Percentiles rank a stretch among this genome's conserved stretches.
Conservation (phyloP, 2,797 vertebrate genomes). For the Sarcophilus harrisii region DNA sequence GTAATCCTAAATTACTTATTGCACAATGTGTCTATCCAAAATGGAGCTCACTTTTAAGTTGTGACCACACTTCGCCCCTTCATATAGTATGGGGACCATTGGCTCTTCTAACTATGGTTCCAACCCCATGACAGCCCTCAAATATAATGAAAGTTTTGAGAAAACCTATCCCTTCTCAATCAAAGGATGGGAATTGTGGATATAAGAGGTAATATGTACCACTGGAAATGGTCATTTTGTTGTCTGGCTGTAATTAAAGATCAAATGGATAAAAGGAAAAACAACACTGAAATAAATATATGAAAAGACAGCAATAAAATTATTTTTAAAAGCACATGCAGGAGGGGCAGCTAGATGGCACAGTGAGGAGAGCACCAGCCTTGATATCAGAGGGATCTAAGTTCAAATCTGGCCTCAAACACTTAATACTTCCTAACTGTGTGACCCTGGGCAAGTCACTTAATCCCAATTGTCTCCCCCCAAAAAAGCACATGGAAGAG, state of each 20-base stretch:
- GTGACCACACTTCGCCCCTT: neutral
- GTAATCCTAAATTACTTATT: neutral
- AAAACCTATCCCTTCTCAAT: neutral
- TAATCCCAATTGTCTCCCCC: no score
- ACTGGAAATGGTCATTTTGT: neutral
- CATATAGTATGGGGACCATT: neutral
- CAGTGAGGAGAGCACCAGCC: no score
- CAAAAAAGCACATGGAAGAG: neutral
- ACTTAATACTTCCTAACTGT: no score
- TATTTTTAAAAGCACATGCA: neutral
- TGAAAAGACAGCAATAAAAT: neutral
- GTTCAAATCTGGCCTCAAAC: no score
- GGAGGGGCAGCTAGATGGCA: no score
- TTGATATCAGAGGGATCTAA: no score
- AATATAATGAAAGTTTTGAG: neutral
- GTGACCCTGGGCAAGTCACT: no score
- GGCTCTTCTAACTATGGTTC: neutral
- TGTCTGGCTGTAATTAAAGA: neutral
- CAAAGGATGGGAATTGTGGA: neutral
- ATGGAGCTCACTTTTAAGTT: neutral
- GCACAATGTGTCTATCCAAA: neutral
- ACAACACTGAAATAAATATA: neutral
- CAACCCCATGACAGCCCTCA: neutral
- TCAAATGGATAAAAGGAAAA: neutral
- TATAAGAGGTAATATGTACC: neutral